These are phyloP conservation scores for Lymantria monacha DNA, from an alignment of 2,888 invertebrate species.

Conservation along the genomic window DNA sequence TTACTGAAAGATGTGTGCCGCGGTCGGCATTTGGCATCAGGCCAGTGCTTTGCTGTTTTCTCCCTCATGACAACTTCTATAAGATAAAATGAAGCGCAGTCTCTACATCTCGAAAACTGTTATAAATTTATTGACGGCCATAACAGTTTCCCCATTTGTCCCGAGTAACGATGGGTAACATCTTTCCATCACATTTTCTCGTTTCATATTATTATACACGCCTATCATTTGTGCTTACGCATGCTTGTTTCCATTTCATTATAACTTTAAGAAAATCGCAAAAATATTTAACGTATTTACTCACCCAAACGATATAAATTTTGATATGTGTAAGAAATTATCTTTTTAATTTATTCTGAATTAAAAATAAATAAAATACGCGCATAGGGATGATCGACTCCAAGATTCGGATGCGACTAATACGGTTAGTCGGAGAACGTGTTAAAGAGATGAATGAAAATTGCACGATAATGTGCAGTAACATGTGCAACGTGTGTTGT, in stretches of 20 bases:
- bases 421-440: constrained; percentile 36
- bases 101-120: constrained; percentile 38
- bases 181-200: constrained; percentile 11
- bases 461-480: constrained; percentile 47
- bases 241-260: constrained; percentile 34
- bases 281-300: constrained; percentile 23
- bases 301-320: constrained; percentile 22
- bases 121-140: constrained; percentile 28
- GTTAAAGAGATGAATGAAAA: constrained; percentile 59
- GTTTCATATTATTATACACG: constrained; percentile 18
- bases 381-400: constrained; percentile 17
- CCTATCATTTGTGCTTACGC: constrained; percentile 42
- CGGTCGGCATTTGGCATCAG: constrained; percentile 68
- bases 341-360: constrained; percentile 15
- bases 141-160: constrained; percentile 6
- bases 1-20: constrained; percentile 66
- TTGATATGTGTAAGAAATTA: constrained; percentile 14
- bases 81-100: constrained; percentile 59
- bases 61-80: constrained; percentile 66
- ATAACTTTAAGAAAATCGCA: constrained; percentile 14
- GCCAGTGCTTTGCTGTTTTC: constrained; percentile 74
- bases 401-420: constrained; percentile 29
- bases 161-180: constrained; percentile 10
- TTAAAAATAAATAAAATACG: constrained; percentile 25
- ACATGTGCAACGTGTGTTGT: constrained; percentile 45